phyloP scores from a whole-genome alignment of 2,888 invertebrate species.

The Acheta domesticus region DNA sequence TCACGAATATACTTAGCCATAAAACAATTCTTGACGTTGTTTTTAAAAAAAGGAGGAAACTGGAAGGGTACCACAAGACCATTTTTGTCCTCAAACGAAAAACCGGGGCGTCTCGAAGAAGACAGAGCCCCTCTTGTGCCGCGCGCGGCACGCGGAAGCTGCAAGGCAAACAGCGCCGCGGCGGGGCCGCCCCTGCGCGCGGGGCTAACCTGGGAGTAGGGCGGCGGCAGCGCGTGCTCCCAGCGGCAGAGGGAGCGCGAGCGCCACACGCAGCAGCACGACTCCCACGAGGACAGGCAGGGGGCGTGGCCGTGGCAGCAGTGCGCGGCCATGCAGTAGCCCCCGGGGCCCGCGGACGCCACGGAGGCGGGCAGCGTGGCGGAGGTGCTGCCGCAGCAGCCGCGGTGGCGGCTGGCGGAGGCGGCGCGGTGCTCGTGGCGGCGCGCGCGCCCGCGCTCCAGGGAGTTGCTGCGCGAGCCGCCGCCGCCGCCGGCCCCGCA shows the following conservation, averaged over 20 bases:
- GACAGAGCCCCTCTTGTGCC: too few species aligned
- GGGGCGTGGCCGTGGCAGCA: not conserved
- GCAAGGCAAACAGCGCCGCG: too few species aligned
- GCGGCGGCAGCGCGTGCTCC: conserved; percentile 18
- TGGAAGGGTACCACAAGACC: too few species aligned
- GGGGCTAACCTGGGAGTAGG: not conserved
- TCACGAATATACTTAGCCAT: too few species aligned
- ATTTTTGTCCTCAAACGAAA: too few species aligned
- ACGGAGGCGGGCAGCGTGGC: not conserved
- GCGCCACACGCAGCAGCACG: not conserved
- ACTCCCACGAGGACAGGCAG: not conserved
- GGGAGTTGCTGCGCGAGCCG: not conserved
- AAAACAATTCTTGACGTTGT: too few species aligned
- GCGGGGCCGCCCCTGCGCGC: too few species aligned
- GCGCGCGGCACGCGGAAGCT: too few species aligned
- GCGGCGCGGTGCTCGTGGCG: conserved; percentile 20
- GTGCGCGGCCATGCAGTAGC: not conserved
- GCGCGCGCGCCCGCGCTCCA: conserved; percentile 22
- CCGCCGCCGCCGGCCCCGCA: not conserved
- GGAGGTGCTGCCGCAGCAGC: conserved; percentile 19
- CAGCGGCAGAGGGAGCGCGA: conserved; percentile 6
- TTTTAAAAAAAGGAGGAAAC: too few species aligned
- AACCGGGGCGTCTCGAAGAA: too few species aligned
- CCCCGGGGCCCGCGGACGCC: not conserved
- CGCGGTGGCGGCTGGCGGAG: conserved; percentile 24